Evolutionary conservation across 2,888 invertebrate genomes (phyloP), one percentile per base, ranked within the genome.

Genomic region (Lysandra coridon): DNA sequence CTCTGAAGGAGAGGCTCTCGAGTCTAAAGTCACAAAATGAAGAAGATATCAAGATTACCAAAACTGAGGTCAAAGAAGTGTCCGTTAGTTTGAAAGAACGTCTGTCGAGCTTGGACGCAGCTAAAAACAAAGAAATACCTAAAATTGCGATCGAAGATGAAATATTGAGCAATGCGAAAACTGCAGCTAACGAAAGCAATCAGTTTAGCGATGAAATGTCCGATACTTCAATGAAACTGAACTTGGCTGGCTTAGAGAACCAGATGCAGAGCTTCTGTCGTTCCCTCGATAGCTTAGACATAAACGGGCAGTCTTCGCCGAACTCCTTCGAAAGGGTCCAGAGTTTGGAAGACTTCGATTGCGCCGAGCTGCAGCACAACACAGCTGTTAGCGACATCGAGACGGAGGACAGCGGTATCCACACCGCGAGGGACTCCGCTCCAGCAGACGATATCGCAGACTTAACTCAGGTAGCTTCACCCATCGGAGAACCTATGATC

Each of bases 331-430:
- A 96, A 83, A 94, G 96, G 82, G 95, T 96, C 78, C 96, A 96
- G 88, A 96, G 96, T 85, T 90, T 96, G 81, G 96, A 96, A 89
- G 96, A 96, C 83, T 94, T 96, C 82, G 95, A 94, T 82, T 95
- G 96, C 79, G 91, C 95, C n/a, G 96, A 96, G 84, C 92, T 96
- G 86, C 94, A 96, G 83, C 93, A 93, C 82, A 93, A 92, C 81
- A 93, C 92, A 62, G 95, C 95, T 76, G 94, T 94, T 80, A 95
- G 95, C 82, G 95, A 96, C 83, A 96, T 96, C 73, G 97, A 96
- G 88, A 95, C 96, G 69, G 97, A 98, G 90, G 97, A 98, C 86
- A 97, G 97, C 82, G 97, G 97, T 2, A 97, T 97, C 82, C 97
- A 97, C 84, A 96, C 97, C 5, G 97, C 97, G 2, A 96, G 97